Conservation (phyloP, 2,888 invertebrate genomes). For the Agrochola lychnidis region DNA sequence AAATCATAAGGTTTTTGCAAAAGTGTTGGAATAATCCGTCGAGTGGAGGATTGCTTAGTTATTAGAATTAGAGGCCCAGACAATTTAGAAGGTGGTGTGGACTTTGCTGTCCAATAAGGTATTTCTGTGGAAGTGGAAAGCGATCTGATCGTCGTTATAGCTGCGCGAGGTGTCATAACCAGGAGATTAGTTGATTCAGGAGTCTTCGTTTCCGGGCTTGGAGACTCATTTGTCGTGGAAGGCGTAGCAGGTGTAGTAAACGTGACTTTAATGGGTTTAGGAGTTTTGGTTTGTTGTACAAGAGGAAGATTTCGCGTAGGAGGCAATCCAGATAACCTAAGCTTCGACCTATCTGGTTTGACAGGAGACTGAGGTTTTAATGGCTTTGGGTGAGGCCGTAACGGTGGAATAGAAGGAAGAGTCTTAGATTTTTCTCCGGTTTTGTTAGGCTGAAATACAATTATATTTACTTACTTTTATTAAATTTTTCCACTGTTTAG, state of each 20-base stretch:
- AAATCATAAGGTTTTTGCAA: constrained; percentile 20
- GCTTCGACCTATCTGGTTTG: not conserved
- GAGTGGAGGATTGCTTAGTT: constrained; percentile 2
- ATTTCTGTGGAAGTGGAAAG: constrained; percentile 22
- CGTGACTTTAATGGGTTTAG: not conserved
- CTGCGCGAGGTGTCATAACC: not conserved
- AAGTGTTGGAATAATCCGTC: not conserved
- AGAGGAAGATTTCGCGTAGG: not conserved
- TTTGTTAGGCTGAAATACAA: constrained; percentile 18
- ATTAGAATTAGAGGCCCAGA: not conserved
- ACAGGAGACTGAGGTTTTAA: not conserved
- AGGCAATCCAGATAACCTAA: not conserved
- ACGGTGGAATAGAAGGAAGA: not conserved
- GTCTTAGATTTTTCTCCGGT: not conserved
- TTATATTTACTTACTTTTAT: not conserved
- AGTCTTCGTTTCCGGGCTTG: not conserved
- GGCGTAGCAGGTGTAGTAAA: not conserved
- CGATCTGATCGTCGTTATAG: not conserved
- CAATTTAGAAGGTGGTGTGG: not conserved
- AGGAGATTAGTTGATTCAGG: constrained; percentile 3
- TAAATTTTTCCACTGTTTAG: not conserved
- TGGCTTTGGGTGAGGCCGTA: not conserved
- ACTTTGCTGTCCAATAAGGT: constrained; percentile 27
- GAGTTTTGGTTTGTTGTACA: not conserved
- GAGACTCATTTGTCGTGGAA: not conserved